A percentile compares a stretch with the other conserved stretches of the same genome.
These are phyloP conservation scores for Coracopsis vasa DNA, from an alignment of 2,113 vertebrate species.

Conservation along the genomic window DNA sequence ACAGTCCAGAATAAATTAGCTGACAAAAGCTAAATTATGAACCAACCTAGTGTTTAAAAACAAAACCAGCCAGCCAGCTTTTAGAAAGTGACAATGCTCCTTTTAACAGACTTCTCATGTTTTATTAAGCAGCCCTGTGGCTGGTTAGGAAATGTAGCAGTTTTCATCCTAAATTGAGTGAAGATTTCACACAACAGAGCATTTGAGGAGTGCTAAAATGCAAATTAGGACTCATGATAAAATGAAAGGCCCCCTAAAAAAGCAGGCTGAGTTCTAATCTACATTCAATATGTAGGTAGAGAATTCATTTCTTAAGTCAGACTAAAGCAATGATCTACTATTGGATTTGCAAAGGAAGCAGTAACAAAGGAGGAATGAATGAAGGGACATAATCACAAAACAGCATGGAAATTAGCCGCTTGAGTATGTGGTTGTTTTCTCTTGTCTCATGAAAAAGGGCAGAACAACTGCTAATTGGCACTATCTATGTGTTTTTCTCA, in stretches of 20 bases:
- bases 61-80: background rate
- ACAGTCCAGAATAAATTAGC: background rate
- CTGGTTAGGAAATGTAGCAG: background rate
- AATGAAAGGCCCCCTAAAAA: background rate
- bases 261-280: background rate
- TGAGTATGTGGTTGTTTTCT: fast-evolving
- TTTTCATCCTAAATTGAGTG: background rate
- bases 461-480: background rate
- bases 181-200: background rate
- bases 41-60: background rate
- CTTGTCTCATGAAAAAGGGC: background rate
- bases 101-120: background rate
- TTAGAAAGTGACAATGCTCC: background rate
- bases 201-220: background rate
- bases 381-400: background rate
- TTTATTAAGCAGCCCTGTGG: background rate
- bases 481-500: background rate
- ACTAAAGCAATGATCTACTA: background rate
- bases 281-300: background rate
- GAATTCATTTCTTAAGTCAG: background rate
- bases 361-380: background rate
- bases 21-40: background rate
- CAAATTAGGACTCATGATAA: background rate
- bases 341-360: background rate
- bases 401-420: background rate